These are phyloP conservation scores for Conger conger DNA, from an alignment of 2,113 vertebrate genomes.

Conservation along the genomic window DNA sequence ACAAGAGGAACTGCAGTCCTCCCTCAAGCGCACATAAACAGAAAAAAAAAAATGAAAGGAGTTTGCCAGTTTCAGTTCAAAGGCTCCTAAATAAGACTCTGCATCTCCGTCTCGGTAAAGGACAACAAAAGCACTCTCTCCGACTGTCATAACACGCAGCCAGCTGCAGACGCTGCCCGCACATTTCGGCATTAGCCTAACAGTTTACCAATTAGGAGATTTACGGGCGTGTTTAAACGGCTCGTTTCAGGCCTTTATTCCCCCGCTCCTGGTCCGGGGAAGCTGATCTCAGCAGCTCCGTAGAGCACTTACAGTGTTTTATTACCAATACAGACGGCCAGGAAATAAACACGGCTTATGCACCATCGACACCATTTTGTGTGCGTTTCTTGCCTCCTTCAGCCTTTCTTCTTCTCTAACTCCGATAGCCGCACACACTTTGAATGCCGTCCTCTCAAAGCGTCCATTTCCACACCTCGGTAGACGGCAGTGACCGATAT, in stretches of 20 bases:
- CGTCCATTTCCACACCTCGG: no score
- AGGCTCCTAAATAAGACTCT: neutral
- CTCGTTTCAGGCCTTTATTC: neutral
- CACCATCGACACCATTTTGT: neutral
- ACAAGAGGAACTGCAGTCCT: neutral
- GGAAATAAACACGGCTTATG: neutral
- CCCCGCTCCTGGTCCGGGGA: neutral
- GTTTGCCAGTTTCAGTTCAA: neutral
- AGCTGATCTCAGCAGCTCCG: neutral
- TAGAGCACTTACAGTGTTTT: neutral
- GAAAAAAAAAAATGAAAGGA: neutral
- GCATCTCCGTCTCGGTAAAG: neutral
- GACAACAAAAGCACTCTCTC: neutral
- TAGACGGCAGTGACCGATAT: no score
- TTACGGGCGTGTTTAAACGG: neutral
- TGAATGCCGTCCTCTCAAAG: neutral
- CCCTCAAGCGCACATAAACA: neutral
- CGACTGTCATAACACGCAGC: neutral
- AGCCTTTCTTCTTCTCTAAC: neutral
- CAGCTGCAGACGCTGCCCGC: neutral
- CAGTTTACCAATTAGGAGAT: neutral
- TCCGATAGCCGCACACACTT: neutral
- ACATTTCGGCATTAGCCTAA: neutral
- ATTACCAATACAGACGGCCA: neutral
- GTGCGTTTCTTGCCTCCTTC: neutral